Evolutionary conservation across 2,888 invertebrate species (phyloP).

Genomic region (Stenolophus ochropezus): DNA sequence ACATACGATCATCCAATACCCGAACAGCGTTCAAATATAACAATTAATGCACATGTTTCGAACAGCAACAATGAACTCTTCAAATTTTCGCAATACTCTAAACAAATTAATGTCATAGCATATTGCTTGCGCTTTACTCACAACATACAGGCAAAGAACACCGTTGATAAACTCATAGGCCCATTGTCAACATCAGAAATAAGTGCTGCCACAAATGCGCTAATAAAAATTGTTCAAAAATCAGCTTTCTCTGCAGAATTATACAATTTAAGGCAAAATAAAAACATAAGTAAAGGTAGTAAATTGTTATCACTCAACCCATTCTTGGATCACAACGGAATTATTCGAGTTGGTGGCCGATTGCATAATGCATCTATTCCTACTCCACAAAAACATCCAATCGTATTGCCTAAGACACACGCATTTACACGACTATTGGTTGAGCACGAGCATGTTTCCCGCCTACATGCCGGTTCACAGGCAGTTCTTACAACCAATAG

Average conservation of each 20-base stretch:
- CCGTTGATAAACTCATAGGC: not conserved
- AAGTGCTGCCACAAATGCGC: not conserved
- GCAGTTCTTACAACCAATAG: constrained; percentile 55
- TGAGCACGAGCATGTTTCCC: constrained; percentile 59
- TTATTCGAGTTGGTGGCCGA: constrained; percentile 58
- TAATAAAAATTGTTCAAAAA: constrained; percentile 35
- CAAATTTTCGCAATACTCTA: constrained; percentile 9
- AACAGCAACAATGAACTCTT: not conserved
- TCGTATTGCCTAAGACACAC: constrained; percentile 54
- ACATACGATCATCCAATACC: not conserved
- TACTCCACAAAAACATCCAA: constrained; percentile 60
- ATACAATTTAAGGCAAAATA: not conserved
- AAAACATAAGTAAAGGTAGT: not conserved
- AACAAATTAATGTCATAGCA: constrained; percentile 12
- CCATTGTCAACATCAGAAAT: not conserved
- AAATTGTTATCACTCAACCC: constrained; percentile 47
- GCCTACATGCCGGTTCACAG: constrained; percentile 62
- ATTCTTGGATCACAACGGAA: constrained; percentile 54
- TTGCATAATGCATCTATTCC: constrained; percentile 40
- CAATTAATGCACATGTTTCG: not conserved
- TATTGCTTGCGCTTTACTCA: constrained; percentile 34
- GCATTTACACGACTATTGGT: constrained; percentile 60
- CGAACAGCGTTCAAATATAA: not conserved
- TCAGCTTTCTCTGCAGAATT: constrained; percentile 28
- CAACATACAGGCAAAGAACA: not conserved